A percentile compares a stretch with the other conserved stretches of the same genome.
These are phyloP conservation scores for Sylvietta virens DNA, from an alignment of 2,113 vertebrate species.

Conservation along the genomic window DNA sequence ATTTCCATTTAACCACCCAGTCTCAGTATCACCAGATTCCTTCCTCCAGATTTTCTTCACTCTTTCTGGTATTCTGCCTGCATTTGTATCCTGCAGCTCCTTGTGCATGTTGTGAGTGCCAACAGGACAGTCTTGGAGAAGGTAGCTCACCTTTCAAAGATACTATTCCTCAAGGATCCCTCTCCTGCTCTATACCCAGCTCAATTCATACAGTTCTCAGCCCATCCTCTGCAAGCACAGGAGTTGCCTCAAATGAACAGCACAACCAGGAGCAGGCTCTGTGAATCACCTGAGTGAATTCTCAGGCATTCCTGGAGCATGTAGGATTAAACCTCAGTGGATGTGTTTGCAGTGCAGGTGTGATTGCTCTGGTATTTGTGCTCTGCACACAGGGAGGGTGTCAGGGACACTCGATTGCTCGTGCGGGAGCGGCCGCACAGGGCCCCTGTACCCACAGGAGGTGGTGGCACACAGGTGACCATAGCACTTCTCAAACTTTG, in stretches of 20 bases:
- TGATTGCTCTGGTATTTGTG: neutral
- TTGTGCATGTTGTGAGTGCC: neutral
- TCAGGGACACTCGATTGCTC: rapidly evolving
- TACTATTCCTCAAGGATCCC: neutral
- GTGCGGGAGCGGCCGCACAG: rapidly evolving
- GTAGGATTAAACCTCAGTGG: rapidly evolving
- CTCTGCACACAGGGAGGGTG: neutral
- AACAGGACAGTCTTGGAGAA: neutral
- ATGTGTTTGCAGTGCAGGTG: neutral
- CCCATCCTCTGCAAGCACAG: neutral
- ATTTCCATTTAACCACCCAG: neutral
- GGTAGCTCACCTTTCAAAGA: neutral
- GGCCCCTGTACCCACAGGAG: neutral
- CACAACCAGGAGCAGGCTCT: neutral
- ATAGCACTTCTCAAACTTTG: neutral
- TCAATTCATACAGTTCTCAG: neutral
- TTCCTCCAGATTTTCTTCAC: neutral
- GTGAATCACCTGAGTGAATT: neutral
- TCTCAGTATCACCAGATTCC: neutral
- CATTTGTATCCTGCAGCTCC: neutral
- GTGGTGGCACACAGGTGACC: neutral
- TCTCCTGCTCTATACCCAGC: neutral
- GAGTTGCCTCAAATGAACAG: neutral
- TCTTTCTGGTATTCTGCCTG: neutral
- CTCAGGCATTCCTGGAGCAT: neutral